Conservation (phyloP, 2,888 invertebrate genomes). For the Temnothorax ravouxi region DNA sequence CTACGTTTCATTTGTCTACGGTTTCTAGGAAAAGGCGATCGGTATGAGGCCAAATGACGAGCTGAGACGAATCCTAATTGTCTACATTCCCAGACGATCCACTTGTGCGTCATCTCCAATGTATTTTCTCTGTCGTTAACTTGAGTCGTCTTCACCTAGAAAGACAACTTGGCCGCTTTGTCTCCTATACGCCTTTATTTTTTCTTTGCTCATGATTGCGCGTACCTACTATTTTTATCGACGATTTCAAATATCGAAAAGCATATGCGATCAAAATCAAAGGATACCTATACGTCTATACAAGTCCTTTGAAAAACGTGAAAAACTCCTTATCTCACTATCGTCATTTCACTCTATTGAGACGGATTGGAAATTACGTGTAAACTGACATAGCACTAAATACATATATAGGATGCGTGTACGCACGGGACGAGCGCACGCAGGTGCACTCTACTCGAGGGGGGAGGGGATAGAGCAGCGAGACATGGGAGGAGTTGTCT, state of each 20-base stretch:
- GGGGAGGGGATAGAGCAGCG: constrained; percentile 63
- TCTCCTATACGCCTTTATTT: not conserved
- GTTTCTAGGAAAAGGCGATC: not conserved
- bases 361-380: not conserved
- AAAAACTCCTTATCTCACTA: not conserved
- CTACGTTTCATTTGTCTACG: constrained; percentile 4
- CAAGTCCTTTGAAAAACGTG: not conserved
- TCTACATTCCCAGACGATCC: not conserved
- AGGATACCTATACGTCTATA: too few species aligned
- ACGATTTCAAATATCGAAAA: not conserved
- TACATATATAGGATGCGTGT: not conserved
- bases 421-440: not conserved
- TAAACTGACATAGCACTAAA: not conserved
- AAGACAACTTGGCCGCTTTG: not conserved
- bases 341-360: not conserved
- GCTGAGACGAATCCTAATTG: not conserved
- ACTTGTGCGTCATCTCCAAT: not conserved
- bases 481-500: constrained; percentile 78
- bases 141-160: not conserved
- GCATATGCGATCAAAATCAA: not conserved
- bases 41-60: not conserved
- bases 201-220: not conserved
- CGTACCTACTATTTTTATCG: not conserved
- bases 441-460: constrained; percentile 25
- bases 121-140: not conserved